Conservation (phyloP, 2,113 vertebrate species). For the Potamarius usumacintae region DNA sequence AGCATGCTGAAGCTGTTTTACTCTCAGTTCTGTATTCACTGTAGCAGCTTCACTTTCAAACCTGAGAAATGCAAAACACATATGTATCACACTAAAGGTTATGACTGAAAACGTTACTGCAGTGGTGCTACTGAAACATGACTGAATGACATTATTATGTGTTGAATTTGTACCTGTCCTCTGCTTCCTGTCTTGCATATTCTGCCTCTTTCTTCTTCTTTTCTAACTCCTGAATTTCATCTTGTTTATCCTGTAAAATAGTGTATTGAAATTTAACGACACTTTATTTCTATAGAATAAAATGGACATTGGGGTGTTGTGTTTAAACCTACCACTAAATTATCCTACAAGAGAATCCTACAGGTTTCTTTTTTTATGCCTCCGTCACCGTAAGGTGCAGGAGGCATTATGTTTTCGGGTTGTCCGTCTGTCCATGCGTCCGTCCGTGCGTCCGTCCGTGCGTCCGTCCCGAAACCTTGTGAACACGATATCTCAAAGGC, state of each 20-base stretch:
- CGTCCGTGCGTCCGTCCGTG: no score
- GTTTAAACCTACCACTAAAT: background rate
- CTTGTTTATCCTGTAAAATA: slow-evolving; percentile 66
- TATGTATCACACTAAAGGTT: background rate
- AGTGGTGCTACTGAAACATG: background rate
- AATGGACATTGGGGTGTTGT: background rate
- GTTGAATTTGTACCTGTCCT: slow-evolving; percentile 59
- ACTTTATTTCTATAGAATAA: background rate
- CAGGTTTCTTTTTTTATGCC: background rate
- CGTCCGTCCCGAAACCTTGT: no score
- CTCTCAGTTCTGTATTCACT: slow-evolving; percentile 62
- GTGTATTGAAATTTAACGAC: background rate
- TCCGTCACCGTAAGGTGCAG: no score
- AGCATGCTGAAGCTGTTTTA: slow-evolving; percentile 63
- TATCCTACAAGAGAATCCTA: background rate
- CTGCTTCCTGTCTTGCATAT: slow-evolving; percentile 54
- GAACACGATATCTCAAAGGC: no score
- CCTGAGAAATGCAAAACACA: slow-evolving; percentile 52
- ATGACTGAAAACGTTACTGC: background rate
- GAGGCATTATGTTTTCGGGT: no score
- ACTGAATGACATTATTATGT: background rate
- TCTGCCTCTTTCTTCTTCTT: slow-evolving; percentile 62
- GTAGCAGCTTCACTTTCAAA: slow-evolving; percentile 64
- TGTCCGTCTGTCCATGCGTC: no score
- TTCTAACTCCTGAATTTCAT: slow-evolving; percentile 64